Conservation (phyloP, 92 coral and sea anemone genomes). For the Parazoanthus atlanticus region DNA sequence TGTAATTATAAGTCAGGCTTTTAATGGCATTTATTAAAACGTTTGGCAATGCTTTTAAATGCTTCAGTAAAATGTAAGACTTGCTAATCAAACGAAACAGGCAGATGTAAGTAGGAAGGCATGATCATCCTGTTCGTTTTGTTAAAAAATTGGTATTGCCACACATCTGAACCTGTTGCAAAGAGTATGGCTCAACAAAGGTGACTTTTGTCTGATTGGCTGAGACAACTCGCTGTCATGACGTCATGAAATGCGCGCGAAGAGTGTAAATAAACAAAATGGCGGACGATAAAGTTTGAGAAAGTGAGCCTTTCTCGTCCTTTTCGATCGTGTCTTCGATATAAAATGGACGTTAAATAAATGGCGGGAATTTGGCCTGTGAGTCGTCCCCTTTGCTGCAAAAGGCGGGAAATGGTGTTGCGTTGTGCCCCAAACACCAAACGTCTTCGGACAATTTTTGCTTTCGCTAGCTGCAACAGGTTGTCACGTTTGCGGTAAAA, state of each 20-base stretch:
- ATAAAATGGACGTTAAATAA: constrained; percentile 11
- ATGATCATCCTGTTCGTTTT: too few species aligned
- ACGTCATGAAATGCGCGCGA: constrained; percentile 9
- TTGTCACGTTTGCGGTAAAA: not conserved
- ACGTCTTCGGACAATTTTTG: constrained; percentile 11
- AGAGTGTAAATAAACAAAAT: not conserved
- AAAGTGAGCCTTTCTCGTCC: not conserved
- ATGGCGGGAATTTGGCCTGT: constrained; percentile 16
- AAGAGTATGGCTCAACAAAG: constrained; percentile 7
- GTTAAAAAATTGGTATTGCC: too few species aligned
- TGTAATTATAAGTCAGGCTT: too few species aligned
- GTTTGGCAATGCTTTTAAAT: too few species aligned
- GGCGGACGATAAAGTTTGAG: too few species aligned
- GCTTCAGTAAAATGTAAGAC: too few species aligned
- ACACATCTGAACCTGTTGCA: too few species aligned
- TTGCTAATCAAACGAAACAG: too few species aligned
- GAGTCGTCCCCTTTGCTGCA: not conserved
- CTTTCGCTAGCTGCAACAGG: not conserved
- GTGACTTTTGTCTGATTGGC: constrained; percentile 38
- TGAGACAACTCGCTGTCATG: constrained; percentile 21
- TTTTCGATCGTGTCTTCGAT: constrained; percentile 4
- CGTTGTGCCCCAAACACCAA: not conserved
- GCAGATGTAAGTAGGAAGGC: too few species aligned
- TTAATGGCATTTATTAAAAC: too few species aligned
- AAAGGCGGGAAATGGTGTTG: not conserved